Evolutionary conservation across 2,888 invertebrate species (phyloP), one percentile per base, ranked within the genome.

Genomic region (Drosophila recens): DNA sequence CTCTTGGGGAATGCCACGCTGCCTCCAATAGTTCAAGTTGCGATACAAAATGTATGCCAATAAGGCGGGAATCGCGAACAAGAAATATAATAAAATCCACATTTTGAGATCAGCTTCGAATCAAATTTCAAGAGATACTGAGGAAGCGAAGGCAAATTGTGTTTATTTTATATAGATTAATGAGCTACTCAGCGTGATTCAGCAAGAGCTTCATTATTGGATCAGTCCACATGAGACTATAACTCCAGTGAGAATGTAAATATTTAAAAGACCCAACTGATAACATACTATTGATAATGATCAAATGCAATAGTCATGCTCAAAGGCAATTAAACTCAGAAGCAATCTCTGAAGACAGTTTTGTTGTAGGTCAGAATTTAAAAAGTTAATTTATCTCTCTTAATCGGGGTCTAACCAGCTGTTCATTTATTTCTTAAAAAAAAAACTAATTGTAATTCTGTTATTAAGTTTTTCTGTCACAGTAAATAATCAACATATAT

Each of bases 11-110:
- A 79, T 67, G 0, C 82, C 79, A 1, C 68, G 59, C 27, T 52
- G 57, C 23, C 45, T 70, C 79, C 79, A 79, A 48, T 79, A 79
- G 23, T 15, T 71, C n/a, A 79, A 27, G 17, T 82, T 82, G 43
- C 63, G 63, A 34, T 79, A 53, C 8, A 66, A n/a, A 1, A 70
- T 6, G 34, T 71, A 82, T 1, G 53, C 71, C 9, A 74, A 3
- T 4, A 79, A 23, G 33, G 75, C 67, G 4, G 65, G 43, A 8
- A 79, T 27, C 20, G 79, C 67, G 4, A 79, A 51, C 20, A 79
- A n/a, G 33, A 82, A 49, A 17, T 79, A 82, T 9, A 82, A 40
- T 9, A 79, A 4, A 13, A 75, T 4, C 5, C 66, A 49, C 79
- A 79, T 79, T 62, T 52, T 61, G 2, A 38, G 38, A 38, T 40